phyloP scores from a whole-genome alignment of 30 jellyfish, hydroid and myxozoan species.

The Hydractinia echinata region DNA sequence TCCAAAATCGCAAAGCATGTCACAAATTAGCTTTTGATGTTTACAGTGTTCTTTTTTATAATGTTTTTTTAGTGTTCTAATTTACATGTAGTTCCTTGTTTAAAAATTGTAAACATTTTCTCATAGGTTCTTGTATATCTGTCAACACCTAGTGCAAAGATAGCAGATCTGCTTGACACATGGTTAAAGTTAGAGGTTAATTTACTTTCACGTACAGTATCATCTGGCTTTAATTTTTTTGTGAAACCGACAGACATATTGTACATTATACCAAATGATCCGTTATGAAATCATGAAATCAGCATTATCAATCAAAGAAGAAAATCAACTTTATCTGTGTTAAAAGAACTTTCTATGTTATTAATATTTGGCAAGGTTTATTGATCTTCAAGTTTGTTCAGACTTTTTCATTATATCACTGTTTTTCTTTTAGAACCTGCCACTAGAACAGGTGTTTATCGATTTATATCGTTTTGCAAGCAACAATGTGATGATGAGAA shows the following conservation, averaged over 20 bases:
- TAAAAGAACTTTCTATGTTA: too few species aligned
- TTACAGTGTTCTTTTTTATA: too few species aligned
- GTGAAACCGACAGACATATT: too few species aligned
- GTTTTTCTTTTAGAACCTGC: neutral
- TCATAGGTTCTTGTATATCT: slow-evolving; percentile 18
- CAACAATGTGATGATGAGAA: neutral
- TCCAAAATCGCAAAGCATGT: too few species aligned
- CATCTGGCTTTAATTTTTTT: neutral
- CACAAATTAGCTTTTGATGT: too few species aligned
- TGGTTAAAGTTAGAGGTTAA: slow-evolving; percentile 7
- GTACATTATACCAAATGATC: too few species aligned
- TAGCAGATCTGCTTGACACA: neutral
- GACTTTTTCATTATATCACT: neutral
- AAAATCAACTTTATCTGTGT: too few species aligned
- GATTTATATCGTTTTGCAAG: slow-evolving; percentile 9
- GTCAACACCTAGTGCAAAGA: neutral
- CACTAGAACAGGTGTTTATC: neutral
- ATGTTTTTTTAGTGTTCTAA: too few species aligned
- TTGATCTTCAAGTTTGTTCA: neutral
- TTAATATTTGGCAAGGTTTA: neutral
- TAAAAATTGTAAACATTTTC: neutral
- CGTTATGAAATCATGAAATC: too few species aligned
- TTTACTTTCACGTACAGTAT: neutral
- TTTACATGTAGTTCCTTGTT: too few species aligned
- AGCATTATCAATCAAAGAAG: too few species aligned